Conservation (phyloP, 2,888 invertebrate genomes). For the Monopis laevigella region DNA sequence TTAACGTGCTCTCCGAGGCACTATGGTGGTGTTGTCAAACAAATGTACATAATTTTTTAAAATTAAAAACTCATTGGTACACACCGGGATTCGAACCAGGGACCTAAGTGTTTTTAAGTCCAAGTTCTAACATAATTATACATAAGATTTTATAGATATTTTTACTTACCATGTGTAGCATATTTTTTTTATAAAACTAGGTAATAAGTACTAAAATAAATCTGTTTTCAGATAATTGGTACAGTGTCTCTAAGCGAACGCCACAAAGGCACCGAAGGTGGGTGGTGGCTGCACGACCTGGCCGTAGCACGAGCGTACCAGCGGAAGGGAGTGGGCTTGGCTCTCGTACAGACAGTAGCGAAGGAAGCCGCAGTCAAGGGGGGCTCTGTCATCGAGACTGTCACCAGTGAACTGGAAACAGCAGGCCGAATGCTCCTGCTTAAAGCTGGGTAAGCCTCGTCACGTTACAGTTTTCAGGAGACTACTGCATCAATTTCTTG, state of each 20-base stretch:
- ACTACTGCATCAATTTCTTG: too few relatives aligned
- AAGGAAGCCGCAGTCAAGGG: neutral
- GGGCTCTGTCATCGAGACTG: neutral
- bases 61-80: too few relatives aligned
- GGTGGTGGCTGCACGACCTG: neutral
- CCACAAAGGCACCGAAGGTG: neutral
- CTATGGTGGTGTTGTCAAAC: too few relatives aligned
- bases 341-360: neutral
- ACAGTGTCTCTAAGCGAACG: conserved; percentile 5
- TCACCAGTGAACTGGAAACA: conserved; percentile 3
- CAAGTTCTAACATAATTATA: too few relatives aligned
- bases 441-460: conserved; percentile 6
- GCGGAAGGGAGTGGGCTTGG: neutral
- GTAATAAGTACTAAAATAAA: neutral
- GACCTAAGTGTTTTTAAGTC: too few relatives aligned
- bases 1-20: too few relatives aligned
- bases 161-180: too few relatives aligned
- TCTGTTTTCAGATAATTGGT: neutral
- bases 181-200: neutral
- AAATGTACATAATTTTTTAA: too few relatives aligned
- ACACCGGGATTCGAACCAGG: too few relatives aligned
- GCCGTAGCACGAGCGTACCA: neutral
- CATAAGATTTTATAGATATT: too few relatives aligned
- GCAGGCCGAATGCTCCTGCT: neutral
- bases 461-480: too few relatives aligned